Percentiles rank a stretch among this genome's conserved stretches.
phyloP scores from a whole-genome alignment of 1,140 invertebrate genomes.

The Macrostomum lignano region DNA sequence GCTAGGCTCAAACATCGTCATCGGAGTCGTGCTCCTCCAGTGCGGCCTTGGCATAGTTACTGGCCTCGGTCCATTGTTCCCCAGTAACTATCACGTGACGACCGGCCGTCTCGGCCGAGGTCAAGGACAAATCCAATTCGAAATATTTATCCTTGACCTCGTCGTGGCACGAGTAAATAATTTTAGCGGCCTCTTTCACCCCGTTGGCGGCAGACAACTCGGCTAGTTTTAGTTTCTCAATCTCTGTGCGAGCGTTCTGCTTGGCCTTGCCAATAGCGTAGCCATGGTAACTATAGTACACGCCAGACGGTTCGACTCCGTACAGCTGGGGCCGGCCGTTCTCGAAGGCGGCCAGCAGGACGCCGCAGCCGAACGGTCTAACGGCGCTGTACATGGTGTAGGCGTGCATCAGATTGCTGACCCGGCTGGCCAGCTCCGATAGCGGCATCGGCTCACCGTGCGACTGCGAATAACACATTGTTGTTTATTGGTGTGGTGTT shows the following conservation, averaged over 20 bases:
- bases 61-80: slow-evolving; percentile 8
- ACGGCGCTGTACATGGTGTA: slow-evolving; percentile 83
- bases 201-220: slow-evolving; percentile 55
- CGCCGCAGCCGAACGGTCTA: slow-evolving; percentile 64
- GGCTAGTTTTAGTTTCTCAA: slow-evolving; percentile 59
- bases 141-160: slow-evolving; percentile 94
- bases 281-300: slow-evolving; percentile 63
- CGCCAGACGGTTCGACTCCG: slow-evolving; percentile 80
- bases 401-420: slow-evolving; percentile 78
- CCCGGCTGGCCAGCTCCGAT: slow-evolving; percentile 52
- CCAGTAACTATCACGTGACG: slow-evolving; percentile 32
- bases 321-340: slow-evolving; percentile 56
- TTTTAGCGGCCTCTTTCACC: slow-evolving; percentile 72
- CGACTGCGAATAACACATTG: too few species aligned
- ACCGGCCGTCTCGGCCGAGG: slow-evolving; percentile 37
- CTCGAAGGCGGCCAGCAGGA: slow-evolving; percentile 41
- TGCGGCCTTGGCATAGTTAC: slow-evolving; percentile 6
- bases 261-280: slow-evolving; percentile 92
- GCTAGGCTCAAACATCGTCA: slow-evolving; percentile 5
- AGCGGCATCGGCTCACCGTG: slow-evolving; percentile 11
- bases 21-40: slow-evolving; percentile 7
- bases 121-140: slow-evolving; percentile 84
- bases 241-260: slow-evolving; percentile 93
- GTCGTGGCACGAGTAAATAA: slow-evolving; percentile 85
- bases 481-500: too few species aligned